These are phyloP conservation scores for Ephialtes manifestator DNA, from an alignment of 2,888 invertebrate species.

Conservation along the genomic window DNA sequence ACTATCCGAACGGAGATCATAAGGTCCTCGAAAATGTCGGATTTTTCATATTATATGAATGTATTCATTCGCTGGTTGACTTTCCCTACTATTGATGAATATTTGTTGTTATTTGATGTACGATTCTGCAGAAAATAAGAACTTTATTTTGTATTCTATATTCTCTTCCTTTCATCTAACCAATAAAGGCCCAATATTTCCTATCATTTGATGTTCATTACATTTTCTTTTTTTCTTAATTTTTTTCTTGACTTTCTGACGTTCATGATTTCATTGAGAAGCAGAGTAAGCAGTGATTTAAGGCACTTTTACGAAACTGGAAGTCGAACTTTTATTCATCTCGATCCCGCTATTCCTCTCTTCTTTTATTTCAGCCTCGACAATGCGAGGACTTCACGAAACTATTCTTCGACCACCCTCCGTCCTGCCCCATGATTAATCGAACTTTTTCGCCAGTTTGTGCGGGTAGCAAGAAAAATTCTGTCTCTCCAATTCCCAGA, in stretches of 20 bases:
- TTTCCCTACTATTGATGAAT: not conserved
- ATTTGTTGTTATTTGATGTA: not conserved
- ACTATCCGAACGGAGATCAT: no score
- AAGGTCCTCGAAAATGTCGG: no score
- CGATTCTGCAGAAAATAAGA: not conserved
- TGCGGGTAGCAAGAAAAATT: slow-evolving; percentile 5
- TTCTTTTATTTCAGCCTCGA: slow-evolving; percentile 19
- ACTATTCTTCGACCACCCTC: slow-evolving; percentile 46
- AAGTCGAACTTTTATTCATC: slow-evolving; percentile 29
- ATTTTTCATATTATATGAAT: no score
- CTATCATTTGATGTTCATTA: not conserved
- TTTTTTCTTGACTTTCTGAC: not conserved
- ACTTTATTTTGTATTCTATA: not conserved
- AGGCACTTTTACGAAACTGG: slow-evolving; percentile 31
- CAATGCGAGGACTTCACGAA: slow-evolving; percentile 24
- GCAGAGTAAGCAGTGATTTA: slow-evolving; percentile 33
- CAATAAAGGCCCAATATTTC: not conserved
- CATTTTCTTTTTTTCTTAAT: not conserved
- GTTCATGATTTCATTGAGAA: not conserved
- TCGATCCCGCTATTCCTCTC: slow-evolving; percentile 21
- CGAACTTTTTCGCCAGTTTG: slow-evolving; percentile 47
- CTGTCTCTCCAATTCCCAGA: slow-evolving; percentile 4
- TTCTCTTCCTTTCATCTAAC: not conserved
- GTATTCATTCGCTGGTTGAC: no score
- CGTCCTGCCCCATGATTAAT: slow-evolving; percentile 57